A percentile compares a stretch with the other conserved stretches of the same genome.
Evolutionary conservation across 92 coral and sea anemone genomes (phyloP).

Genomic region (Pocillopora meandrina): DNA sequence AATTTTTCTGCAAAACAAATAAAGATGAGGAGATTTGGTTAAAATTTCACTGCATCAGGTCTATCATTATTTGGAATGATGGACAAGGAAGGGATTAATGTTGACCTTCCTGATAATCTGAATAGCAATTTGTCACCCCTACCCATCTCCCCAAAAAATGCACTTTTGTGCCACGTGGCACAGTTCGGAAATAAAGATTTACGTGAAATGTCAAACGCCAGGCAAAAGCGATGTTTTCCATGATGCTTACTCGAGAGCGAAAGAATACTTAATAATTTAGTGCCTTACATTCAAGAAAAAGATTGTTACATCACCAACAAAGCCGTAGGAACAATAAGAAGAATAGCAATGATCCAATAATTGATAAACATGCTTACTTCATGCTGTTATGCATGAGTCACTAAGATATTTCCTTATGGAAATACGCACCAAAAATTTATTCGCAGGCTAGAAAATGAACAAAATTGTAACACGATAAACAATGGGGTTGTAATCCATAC

Average conservation of each 20-base stretch:
- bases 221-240: background rate
- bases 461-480: background rate
- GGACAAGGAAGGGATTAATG: background rate
- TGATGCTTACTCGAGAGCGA: background rate
- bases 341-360: background rate
- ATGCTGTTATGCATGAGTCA: background rate
- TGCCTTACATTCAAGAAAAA: background rate
- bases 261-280: background rate
- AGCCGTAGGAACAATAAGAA: background rate
- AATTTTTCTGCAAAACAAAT: slow-evolving; percentile 60
- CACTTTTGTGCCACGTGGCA: slow-evolving; percentile 39
- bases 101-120: background rate
- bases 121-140: slow-evolving; percentile 3
- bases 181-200: background rate
- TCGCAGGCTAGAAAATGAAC: background rate
- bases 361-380: background rate
- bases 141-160: background rate
- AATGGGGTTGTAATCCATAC: background rate
- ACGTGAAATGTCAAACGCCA: background rate
- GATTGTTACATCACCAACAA: background rate
- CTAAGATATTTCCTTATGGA: slow-evolving; percentile 9
- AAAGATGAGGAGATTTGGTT: background rate
- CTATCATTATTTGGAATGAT: too few species aligned
- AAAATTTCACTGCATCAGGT: too few species aligned
- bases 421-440: background rate